These are phyloP conservation scores for Parasteatoda tepidariorum DNA, from an alignment of 1,140 invertebrate species.

Conservation along the genomic window DNA sequence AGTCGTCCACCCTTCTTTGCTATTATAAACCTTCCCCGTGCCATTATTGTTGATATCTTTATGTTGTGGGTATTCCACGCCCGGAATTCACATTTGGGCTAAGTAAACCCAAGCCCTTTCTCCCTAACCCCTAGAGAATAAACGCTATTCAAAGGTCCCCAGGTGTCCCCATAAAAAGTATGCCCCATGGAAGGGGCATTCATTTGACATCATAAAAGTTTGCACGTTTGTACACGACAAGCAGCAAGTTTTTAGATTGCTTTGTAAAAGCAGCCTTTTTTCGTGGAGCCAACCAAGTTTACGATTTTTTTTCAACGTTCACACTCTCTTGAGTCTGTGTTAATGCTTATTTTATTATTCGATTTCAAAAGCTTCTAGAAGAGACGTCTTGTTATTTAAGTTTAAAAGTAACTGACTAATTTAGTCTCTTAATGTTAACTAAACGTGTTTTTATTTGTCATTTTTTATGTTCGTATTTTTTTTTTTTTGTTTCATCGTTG, in stretches of 20 bases:
- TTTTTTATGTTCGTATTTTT: no score
- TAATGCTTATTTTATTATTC: conserved; percentile 33
- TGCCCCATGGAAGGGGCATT: neutral
- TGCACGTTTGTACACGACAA: conserved; percentile 12
- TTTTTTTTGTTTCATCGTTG: no score
- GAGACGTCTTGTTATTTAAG: neutral
- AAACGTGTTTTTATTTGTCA: no score
- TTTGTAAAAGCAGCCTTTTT: neutral
- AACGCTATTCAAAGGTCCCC: conserved; percentile 3
- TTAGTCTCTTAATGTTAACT: no score
- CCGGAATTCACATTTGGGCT: neutral
- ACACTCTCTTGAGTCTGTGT: neutral
- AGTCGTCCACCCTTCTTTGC: neutral
- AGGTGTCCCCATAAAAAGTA: conserved; percentile 50
- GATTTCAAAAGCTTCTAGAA: neutral
- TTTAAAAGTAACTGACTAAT: no score
- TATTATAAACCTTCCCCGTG: neutral
- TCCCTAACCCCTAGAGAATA: neutral
- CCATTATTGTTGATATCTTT: conserved; percentile 36
- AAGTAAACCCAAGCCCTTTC: neutral
- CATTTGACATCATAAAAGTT: conserved; percentile 23
- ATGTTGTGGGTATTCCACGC: conserved; percentile 2
- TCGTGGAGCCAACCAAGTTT: neutral
- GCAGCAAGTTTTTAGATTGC: neutral
- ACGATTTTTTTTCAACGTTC: conserved; percentile 10